Base-by-base conservation (phyloP, 2,888 invertebrate genomes). In the Eilema caniola region DNA sequence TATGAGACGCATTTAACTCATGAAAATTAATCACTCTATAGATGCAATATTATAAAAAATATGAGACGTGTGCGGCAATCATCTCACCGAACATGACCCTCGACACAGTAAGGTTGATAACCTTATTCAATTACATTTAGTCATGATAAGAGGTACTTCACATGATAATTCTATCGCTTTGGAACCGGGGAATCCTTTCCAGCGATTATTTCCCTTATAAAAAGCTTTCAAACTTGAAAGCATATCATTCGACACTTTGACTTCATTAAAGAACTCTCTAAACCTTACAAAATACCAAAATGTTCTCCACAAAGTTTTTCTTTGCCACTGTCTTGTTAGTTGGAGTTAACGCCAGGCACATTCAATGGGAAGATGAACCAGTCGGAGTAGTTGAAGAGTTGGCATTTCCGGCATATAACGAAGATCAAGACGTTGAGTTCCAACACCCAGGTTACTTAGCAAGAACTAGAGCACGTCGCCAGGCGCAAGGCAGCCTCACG, bases 61-160 rank as follows among this genome's bases (percentile, higher is more conserved):
- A 33, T 33, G 33, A 37, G 12, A 37, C 33, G 33, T 3, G 33
- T 37, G 12, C 33, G 33, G 33, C 2, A 85, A 28, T 59, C 82
- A 80, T n/a, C n/a, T 7, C 81, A 86, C 81, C 82, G 0, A 81
- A 23, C 10, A 11, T 62, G 56, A 16, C 67, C 31, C 28, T 41
- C 28, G 64, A 25, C n/a, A n/a, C 47, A 24, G 12, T 53, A n/a
- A 16, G 28, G 53, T 47, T 47, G 53, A 64, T 53, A 64, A 64
- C 47, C 47, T 64, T 14, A 33, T 4, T 24, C 23, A 31, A 56
- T 53, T 10, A 8, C 23, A 65, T n/a, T 11, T 59, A 20, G 8
- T 5, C n/a, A 4, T 25, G 57, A 37, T 66, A 66, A 37, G 25
- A 57, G 65, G 56, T 65, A 56, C 56, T 33, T 57, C 25, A 66